Conservation (phyloP, 2,888 invertebrate species). For the Phyllotreta cruciferae region DNA sequence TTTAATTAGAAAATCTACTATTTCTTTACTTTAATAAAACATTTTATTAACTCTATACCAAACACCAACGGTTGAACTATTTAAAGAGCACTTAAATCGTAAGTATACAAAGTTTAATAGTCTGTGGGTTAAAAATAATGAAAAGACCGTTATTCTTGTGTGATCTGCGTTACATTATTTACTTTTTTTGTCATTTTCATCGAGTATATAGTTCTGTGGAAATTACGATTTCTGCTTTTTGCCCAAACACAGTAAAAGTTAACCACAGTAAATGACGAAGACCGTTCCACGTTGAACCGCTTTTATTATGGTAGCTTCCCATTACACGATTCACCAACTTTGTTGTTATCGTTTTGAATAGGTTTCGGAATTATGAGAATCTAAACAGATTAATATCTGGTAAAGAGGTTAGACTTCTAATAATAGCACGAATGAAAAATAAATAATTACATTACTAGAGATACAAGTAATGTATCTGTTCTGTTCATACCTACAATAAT, state of each 20-base stretch:
- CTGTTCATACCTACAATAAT: no score
- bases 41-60: no score
- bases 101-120: slow-evolving; percentile 22
- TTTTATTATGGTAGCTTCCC: slow-evolving; percentile 19
- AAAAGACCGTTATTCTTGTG: slow-evolving; percentile 21
- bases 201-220: slow-evolving; percentile 17
- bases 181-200: slow-evolving; percentile 10
- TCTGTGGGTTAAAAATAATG: slow-evolving; percentile 19
- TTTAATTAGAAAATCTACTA: no score
- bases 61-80: slow-evolving; percentile 4
- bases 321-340: slow-evolving; percentile 19
- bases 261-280: slow-evolving; percentile 31
- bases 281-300: slow-evolving; percentile 26
- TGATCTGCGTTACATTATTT: slow-evolving; percentile 17
- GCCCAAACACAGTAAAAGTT: slow-evolving; percentile 27
- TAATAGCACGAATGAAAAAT: no score
- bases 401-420: no score
- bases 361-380: background rate
- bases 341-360: slow-evolving; percentile 21
- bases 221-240: slow-evolving; percentile 29
- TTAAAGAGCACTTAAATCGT: slow-evolving; percentile 10
- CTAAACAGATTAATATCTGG: no score
- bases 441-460: no score
- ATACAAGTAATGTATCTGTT: no score
- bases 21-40: no score